These are phyloP conservation scores for Congeria kusceri DNA, from an alignment of 2,888 invertebrate species.

Conservation along the genomic window DNA sequence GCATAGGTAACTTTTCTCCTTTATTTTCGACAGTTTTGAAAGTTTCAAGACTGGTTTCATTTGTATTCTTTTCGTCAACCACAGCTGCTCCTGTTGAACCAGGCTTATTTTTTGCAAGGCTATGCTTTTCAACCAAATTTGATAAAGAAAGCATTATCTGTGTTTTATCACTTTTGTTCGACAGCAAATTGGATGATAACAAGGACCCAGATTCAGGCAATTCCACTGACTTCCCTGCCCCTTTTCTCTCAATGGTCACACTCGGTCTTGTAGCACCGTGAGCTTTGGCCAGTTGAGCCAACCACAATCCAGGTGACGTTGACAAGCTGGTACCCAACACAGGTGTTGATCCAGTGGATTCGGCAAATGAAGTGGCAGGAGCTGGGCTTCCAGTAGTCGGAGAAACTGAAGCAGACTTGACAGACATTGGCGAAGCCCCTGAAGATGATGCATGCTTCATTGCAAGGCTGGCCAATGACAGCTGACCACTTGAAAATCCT, in stretches of 20 bases:
- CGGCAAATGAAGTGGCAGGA: neutral
- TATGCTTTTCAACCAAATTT: conserved; percentile 24
- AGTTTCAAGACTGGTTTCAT: too few relatives aligned
- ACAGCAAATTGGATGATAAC: conserved; percentile 4
- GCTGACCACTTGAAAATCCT: too few relatives aligned
- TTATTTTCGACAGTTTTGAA: too few relatives aligned
- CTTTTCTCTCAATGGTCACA: neutral
- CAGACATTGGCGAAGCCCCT: neutral
- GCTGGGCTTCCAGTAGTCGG: too few relatives aligned
- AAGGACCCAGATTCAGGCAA: conserved; percentile 1
- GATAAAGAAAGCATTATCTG: conserved; percentile 40
- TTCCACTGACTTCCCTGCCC: too few relatives aligned
- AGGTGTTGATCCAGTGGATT: conserved; percentile 2
- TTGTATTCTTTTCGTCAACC: too few relatives aligned
- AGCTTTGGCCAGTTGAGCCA: conserved; percentile 33
- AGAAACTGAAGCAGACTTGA: neutral
- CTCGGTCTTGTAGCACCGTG: conserved; percentile 19
- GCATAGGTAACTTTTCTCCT: too few relatives aligned
- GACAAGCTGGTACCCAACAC: neutral
- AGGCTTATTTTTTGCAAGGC: too few relatives aligned
- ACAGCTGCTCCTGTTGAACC: too few relatives aligned
- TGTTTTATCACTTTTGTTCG: conserved; percentile 24
- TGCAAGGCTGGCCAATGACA: conserved; percentile 3
- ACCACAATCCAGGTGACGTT: neutral
- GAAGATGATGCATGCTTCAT: neutral